Percentiles rank a stretch among this genome's conserved stretches.
Conservation (phyloP, 1,140 invertebrate genomes). For the Riptortus pedestris region DNA sequence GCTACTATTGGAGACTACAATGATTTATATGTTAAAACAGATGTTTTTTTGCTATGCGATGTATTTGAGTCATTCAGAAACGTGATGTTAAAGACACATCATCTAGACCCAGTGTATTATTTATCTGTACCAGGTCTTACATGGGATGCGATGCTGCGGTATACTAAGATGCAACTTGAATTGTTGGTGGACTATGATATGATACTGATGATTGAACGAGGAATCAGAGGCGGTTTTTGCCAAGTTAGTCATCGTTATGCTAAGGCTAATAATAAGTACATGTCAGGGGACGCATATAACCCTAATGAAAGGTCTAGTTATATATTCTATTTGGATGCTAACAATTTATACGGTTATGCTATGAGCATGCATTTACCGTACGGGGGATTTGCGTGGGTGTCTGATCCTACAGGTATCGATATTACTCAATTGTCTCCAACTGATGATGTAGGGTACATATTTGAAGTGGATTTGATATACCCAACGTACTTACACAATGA, state of each 20-base stretch:
- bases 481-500: too few relatives aligned
- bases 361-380: too few relatives aligned
- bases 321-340: too few relatives aligned
- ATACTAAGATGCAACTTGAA: slow-evolving; percentile 39
- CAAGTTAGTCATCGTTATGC: slow-evolving; percentile 37
- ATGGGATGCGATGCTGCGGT: slow-evolving; percentile 38
- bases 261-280: slow-evolving; percentile 40
- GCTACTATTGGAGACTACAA: slow-evolving; percentile 33
- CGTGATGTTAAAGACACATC: slow-evolving; percentile 28
- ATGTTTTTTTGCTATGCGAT: slow-evolving; percentile 39
- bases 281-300: slow-evolving; percentile 35
- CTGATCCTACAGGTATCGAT: background rate
- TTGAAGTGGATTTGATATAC: too few relatives aligned
- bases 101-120: slow-evolving; percentile 33
- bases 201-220: slow-evolving; percentile 36
- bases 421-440: too few relatives aligned
- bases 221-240: slow-evolving; percentile 31
- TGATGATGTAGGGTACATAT: too few relatives aligned
- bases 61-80: slow-evolving; percentile 39
- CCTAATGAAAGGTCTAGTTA: slow-evolving; percentile 39
- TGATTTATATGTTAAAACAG: slow-evolving; percentile 37
- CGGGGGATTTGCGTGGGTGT: background rate
- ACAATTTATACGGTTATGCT: slow-evolving; percentile 23
- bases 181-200: slow-evolving; percentile 39
- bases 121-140: slow-evolving; percentile 36